Percentiles rank a stretch among this genome's conserved stretches.
These are phyloP conservation scores for Rhinoraja longicauda DNA, from an alignment of 2,797 vertebrate genomes.

Conservation along the genomic window DNA sequence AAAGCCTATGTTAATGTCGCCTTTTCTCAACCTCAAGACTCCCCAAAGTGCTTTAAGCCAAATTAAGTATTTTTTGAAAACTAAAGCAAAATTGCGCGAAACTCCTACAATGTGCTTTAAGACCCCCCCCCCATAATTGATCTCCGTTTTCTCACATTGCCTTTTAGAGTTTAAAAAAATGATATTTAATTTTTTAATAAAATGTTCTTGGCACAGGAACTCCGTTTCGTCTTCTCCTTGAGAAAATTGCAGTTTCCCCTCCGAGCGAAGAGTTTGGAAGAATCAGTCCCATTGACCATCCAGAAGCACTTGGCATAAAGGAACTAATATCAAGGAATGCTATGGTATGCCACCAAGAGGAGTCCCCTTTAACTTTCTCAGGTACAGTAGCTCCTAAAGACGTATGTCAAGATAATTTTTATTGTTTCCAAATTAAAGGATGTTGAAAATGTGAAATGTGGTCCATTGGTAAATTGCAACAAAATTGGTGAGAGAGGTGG, in stretches of 20 bases:
- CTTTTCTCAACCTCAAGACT: not conserved
- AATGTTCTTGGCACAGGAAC: not conserved
- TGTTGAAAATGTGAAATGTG: not conserved
- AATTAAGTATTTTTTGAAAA: not conserved
- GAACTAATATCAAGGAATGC: not conserved
- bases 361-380: not conserved
- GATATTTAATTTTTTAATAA: not conserved
- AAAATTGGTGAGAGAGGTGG: not conserved
- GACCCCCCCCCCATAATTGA: too few relatives aligned
- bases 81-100: too few relatives aligned
- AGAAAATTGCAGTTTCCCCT: conserved; percentile 21
- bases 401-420: too few relatives aligned
- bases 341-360: not conserved
- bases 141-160: too few relatives aligned
- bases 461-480: not conserved
- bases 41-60: not conserved
- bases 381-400: not conserved
- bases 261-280: not conserved
- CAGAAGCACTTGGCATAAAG: not conserved
- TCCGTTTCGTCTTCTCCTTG: conserved; percentile 17
- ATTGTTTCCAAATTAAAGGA: not conserved
- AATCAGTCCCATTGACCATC: not conserved
- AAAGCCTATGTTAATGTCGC: not conserved
- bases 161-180: too few relatives aligned
- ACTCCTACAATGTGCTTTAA: too few relatives aligned